phyloP scores from a whole-genome alignment of 1,140 invertebrate genomes.

The Leptinotarsa lineolata region DNA sequence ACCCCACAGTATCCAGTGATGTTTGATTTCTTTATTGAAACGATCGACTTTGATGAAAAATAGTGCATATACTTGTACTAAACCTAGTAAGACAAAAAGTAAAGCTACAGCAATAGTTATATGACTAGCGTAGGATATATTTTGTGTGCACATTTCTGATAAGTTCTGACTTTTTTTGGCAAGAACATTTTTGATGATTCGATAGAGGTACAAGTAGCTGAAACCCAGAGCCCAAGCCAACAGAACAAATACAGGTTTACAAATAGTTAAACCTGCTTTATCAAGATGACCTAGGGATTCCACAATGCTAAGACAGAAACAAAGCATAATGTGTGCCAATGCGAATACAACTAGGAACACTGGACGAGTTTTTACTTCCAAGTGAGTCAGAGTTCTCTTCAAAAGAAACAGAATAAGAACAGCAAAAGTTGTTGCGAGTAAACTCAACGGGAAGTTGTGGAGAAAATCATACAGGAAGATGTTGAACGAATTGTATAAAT shows the following conservation, averaged over 20 bases:
- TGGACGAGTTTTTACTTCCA: conserved; percentile 73
- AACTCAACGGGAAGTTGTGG: conserved; percentile 79
- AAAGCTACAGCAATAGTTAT: conserved; percentile 84
- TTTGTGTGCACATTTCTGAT: conserved; percentile 66
- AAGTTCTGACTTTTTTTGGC: conserved; percentile 70
- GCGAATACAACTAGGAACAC: conserved; percentile 75
- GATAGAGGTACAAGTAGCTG: conserved; percentile 83
- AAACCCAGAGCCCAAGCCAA: conserved; percentile 78
- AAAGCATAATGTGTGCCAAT: conserved; percentile 74
- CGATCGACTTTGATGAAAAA: conserved; percentile 68
- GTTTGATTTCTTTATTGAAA: conserved; percentile 57
- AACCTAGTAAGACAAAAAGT: conserved; percentile 78
- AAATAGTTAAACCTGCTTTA: conserved; percentile 58
- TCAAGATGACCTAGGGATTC: conserved; percentile 61
- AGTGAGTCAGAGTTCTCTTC: conserved; percentile 70
- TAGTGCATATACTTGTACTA: conserved; percentile 81
- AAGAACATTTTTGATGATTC: conserved; percentile 67
- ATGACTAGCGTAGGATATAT: conserved; percentile 78
- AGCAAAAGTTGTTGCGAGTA: conserved; percentile 82
- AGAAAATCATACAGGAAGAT: conserved; percentile 80
- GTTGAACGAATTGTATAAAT: conserved; percentile 76
- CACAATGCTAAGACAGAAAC: conserved; percentile 78
- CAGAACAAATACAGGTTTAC: conserved; percentile 80
- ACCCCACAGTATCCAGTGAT: conserved; percentile 86
- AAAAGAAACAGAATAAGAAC: conserved; percentile 83